Percentiles rank a stretch among this genome's conserved stretches.
Evolutionary conservation across 2,888 invertebrate species (phyloP).

Genomic region (Microctonus aethiopoides): DNA sequence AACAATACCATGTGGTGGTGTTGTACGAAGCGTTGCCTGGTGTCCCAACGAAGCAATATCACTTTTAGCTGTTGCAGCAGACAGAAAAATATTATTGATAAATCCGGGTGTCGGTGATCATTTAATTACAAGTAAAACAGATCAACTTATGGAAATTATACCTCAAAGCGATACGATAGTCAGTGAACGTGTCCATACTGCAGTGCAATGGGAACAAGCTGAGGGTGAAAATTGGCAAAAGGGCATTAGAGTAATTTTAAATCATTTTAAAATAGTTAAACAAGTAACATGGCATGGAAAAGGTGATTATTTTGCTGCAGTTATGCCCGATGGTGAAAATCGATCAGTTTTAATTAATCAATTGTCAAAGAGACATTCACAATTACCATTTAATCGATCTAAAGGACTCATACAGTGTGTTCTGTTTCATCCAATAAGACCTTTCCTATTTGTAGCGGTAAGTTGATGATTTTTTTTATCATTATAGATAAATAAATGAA

Average conservation of each 20-base stretch:
- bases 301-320: constrained; percentile 93
- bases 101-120: constrained; percentile 91
- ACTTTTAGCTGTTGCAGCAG: constrained; percentile 82
- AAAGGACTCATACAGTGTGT: constrained; percentile 94
- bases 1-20: constrained; percentile 76
- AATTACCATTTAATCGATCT: constrained; percentile 90
- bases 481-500: constrained; percentile 9
- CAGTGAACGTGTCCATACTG: constrained; percentile 68
- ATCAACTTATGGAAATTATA: constrained; percentile 78
- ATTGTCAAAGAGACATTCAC: constrained; percentile 86
- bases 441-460: constrained; percentile 93
- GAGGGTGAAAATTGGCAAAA: constrained; percentile 72
- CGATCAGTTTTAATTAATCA: constrained; percentile 94
- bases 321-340: constrained; percentile 85
- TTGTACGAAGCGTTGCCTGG: constrained; percentile 87
- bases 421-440: constrained; percentile 91
- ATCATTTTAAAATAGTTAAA: constrained; percentile 82
- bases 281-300: constrained; percentile 94
- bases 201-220: constrained; percentile 76
- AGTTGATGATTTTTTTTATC: constrained; percentile 60
- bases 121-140: constrained; percentile 81
- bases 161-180: constrained; percentile 74
- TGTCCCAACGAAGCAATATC: constrained; percentile 86
- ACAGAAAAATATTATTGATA: constrained; percentile 80
- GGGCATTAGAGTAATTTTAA: constrained; percentile 77